Conservation (phyloP, 2,888 invertebrate species). For the Drosophila flavopinicola region DNA sequence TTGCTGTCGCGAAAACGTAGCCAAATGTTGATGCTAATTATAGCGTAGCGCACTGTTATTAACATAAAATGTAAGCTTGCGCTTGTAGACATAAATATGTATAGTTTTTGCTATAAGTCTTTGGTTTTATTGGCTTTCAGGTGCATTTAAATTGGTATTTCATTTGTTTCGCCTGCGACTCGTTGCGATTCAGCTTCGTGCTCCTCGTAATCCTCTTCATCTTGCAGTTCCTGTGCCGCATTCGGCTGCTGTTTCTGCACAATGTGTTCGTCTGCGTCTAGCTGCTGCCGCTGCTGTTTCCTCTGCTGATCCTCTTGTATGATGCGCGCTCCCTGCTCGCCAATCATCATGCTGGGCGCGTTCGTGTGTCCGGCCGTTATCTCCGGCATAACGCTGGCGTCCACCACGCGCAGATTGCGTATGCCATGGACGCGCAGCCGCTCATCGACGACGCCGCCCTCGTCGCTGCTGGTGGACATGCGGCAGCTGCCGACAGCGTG, state of each 20-base stretch:
- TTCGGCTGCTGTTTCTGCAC: too few species aligned
- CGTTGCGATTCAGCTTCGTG: not conserved
- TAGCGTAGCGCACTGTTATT: too few species aligned
- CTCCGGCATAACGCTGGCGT: slow-evolving; percentile 92
- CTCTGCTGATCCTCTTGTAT: slow-evolving; percentile 49
- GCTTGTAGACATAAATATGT: not conserved
- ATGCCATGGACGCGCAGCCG: slow-evolving; percentile 86
- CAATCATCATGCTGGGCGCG: slow-evolving; percentile 94
- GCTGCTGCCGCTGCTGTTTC: not conserved
- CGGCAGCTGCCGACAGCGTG: slow-evolving; percentile 89
- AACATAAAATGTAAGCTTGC: too few species aligned
- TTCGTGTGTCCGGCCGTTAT: slow-evolving; percentile 92
- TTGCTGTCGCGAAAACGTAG: too few species aligned
- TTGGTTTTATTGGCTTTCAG: not conserved
- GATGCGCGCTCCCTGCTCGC: slow-evolving; percentile 89
- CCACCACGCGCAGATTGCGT: slow-evolving; percentile 90
- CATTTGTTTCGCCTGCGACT: slow-evolving; percentile 5
- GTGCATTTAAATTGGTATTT: slow-evolving; percentile 7
- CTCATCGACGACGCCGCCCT: slow-evolving; percentile 85
- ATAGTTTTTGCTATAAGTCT: not conserved
- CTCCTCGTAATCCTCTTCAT: not conserved
- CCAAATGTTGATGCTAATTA: too few species aligned
- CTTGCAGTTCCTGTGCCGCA: not conserved
- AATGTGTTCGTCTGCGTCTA: too few species aligned
- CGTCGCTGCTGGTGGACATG: slow-evolving; percentile 86